Percentiles rank a stretch among this genome's conserved stretches.
phyloP scores from a whole-genome alignment of 2,113 vertebrate genomes.

The Apaloderma vittatum region DNA sequence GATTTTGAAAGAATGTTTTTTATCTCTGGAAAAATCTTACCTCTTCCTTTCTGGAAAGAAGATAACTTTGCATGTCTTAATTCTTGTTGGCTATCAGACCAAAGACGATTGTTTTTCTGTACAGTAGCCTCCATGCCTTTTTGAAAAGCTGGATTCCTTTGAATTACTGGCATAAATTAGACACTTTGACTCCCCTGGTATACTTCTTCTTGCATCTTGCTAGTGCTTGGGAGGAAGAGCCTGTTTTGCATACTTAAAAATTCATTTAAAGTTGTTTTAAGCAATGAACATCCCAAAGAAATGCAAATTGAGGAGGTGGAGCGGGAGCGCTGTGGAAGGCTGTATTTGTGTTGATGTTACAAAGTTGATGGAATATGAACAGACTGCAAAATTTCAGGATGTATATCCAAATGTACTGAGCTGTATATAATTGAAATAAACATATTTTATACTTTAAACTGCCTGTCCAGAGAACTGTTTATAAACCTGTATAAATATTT shows the following conservation, averaged over 20 bases:
- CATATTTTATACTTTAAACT: constrained; percentile 54
- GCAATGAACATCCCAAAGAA: neutral
- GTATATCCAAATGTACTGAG: constrained; percentile 34
- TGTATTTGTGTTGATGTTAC: constrained; percentile 51
- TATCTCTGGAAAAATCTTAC: neutral
- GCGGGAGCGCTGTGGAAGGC: neutral
- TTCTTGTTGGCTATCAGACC: neutral
- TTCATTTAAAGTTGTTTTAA: neutral
- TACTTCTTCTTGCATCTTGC: constrained; percentile 9
- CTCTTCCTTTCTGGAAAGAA: constrained; percentile 18
- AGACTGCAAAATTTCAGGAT: constrained; percentile 23
- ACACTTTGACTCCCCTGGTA: neutral
- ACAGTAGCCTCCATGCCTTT: neutral
- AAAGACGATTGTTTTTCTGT: neutral
- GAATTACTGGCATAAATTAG: constrained; percentile 11
- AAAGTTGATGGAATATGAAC: neutral
- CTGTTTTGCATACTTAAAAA: constrained; percentile 50
- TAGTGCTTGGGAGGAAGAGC: constrained; percentile 20
- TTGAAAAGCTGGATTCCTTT: neutral
- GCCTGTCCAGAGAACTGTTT: constrained; percentile 63
- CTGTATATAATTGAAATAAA: constrained; percentile 80
- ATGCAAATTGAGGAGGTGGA: neutral
- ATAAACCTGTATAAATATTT: neutral
- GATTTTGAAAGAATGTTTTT: constrained; percentile 11
- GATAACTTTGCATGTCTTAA: constrained; percentile 30